These are phyloP conservation scores for Agonum fuliginosum DNA, from an alignment of 2,888 invertebrate genomes.

Conservation along the genomic window DNA sequence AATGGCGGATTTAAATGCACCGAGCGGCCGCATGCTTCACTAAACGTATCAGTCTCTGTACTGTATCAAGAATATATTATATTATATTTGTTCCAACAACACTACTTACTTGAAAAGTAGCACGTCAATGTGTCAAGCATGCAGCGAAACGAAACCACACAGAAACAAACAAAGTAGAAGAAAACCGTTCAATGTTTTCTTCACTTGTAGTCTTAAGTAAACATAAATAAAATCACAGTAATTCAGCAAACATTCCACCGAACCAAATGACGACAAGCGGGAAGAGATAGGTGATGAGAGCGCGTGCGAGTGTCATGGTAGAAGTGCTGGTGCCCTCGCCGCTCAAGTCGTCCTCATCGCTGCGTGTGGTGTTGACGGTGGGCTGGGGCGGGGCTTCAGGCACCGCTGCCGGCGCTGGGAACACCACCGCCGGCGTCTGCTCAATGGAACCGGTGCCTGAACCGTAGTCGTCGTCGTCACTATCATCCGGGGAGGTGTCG, in stretches of 20 bases:
- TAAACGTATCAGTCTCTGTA: slow-evolving; percentile 44
- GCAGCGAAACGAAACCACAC: background rate
- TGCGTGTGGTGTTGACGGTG: background rate
- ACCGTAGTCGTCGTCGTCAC: slow-evolving; percentile 63
- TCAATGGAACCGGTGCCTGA: slow-evolving; percentile 65
- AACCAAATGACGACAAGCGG: slow-evolving; percentile 91
- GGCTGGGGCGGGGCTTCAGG: background rate
- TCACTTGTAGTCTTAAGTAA: slow-evolving; percentile 34
- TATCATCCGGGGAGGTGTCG: slow-evolving; percentile 69
- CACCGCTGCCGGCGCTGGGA: slow-evolving; percentile 43
- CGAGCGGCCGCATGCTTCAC: slow-evolving; percentile 42
- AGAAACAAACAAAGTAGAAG: too few species aligned
- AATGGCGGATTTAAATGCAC: slow-evolving; percentile 46
- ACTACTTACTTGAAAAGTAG: slow-evolving; percentile 1
- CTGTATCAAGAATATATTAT: slow-evolving; percentile 56
- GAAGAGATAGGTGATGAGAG: slow-evolving; percentile 84
- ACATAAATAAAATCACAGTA: slow-evolving; percentile 80
- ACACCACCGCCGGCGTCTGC: slow-evolving; percentile 57
- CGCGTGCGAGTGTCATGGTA: slow-evolving; percentile 76
- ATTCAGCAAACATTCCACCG: slow-evolving; percentile 86
- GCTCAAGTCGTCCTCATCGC: slow-evolving; percentile 57
- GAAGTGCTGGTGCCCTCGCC: slow-evolving; percentile 70
- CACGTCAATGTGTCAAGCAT: slow-evolving; percentile 7
- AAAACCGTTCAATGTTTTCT: background rate
- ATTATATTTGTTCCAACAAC: slow-evolving; percentile 42